Evolutionary conservation across 2,797 vertebrate species (phyloP).

Genomic region (Pseudocheirus occidentalis): DNA sequence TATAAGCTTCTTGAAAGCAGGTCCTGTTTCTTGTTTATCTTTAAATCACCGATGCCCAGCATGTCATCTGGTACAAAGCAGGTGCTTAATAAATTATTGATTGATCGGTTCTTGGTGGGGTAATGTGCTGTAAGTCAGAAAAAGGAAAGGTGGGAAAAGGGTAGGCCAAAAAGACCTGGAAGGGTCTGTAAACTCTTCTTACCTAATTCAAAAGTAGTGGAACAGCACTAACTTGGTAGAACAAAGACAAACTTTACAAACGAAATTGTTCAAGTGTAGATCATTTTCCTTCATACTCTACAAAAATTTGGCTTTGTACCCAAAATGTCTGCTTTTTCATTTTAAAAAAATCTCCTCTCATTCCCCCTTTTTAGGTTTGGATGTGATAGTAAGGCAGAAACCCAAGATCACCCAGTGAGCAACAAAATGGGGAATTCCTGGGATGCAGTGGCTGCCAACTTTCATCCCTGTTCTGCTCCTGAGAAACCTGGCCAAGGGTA

Average conservation of each 20-base stretch:
- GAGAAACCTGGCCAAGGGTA: neutral
- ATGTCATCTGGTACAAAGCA: neutral
- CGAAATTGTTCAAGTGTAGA: neutral
- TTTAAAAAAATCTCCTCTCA: neutral
- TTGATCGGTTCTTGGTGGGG: neutral
- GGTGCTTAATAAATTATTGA: neutral
- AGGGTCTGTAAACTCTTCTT: neutral
- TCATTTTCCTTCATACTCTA: neutral
- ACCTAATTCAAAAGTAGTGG: neutral
- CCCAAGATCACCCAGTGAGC: neutral
- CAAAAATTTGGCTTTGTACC: neutral
- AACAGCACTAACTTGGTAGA: neutral
- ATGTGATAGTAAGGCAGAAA: neutral
- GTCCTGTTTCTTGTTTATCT: neutral
- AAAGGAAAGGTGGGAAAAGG: neutral
- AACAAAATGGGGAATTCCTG: neutral
- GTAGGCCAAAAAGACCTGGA: neutral
- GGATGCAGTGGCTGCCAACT: accelerated
- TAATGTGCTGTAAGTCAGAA: neutral
- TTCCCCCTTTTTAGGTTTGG: neutral
- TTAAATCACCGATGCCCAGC: neutral
- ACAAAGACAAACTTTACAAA: neutral
- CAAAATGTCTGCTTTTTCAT: neutral
- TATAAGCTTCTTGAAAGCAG: neutral
- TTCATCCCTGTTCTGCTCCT: neutral